Evolutionary conservation across 1,140 invertebrate species (phyloP), one percentile per base, ranked within the genome.

Genomic region (Bombyx mori): DNA sequence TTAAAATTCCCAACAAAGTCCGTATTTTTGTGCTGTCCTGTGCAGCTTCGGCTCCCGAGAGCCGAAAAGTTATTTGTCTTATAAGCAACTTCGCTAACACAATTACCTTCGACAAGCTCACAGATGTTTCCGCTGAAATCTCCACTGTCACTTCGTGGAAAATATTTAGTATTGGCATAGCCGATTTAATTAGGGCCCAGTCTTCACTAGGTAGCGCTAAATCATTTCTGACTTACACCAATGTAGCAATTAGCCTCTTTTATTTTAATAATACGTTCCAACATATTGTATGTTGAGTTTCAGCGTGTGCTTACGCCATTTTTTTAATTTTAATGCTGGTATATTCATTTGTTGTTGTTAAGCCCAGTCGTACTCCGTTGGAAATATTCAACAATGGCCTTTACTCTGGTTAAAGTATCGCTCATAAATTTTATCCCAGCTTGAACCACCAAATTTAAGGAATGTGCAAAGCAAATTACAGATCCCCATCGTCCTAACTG

Each of bases 311-410:
- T 54, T 8, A 54, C 52, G 22, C 44, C 35, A 5, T 18, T 42
- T 8, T 12, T 54, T 43, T 35, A 54, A 10, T 54, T 54, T 54
- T 44, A 54, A 4, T 44, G 42, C 52, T 6, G 26, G 4, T n/a
- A 54, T 54, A n/a, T 54, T 54, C 52, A 54, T 54, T 54, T 54
- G 35, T 54, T 54, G 42, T 43, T 54, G 52, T 48, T 48, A 18
- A 48, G 47, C 22, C 5, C 47, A 48, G 47, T 48, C 47, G 9
- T 48, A 18, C 35, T 52, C 9, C 4, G 7, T 5, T 48, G 50
- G 9, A 22, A 42, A 10, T 52, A 22, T 10, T 48, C 6, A 48
- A 48, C 47, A 46, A 46, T 44, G 8, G 7, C 7, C 35, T 57
- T 57, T 44, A 44, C 50, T 57, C 26, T 57, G 12, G 22, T 50